These are phyloP conservation scores for Lutraria rhynchaena DNA, from an alignment of 1,140 invertebrate species.

Conservation along the genomic window DNA sequence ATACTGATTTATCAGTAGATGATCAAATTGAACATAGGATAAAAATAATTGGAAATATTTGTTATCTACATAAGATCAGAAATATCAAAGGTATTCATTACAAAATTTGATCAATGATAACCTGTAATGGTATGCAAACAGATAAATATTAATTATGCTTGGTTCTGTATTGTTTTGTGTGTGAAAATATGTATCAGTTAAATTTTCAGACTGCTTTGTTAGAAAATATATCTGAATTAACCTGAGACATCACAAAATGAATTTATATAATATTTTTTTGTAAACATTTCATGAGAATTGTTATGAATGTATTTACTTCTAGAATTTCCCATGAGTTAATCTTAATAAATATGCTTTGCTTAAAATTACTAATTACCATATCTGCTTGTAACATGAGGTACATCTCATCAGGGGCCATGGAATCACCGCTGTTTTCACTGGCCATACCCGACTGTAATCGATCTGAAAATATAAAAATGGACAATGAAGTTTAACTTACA, in stretches of 20 bases:
- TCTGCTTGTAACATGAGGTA: constrained; percentile 72
- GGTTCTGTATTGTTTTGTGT: too few relatives aligned
- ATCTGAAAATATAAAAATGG: constrained; percentile 65
- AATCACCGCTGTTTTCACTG: constrained; percentile 58
- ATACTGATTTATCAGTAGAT: constrained; percentile 17
- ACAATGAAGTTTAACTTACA: background rate
- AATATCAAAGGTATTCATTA: constrained; percentile 16
- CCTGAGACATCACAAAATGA: too few relatives aligned
- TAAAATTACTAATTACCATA: too few relatives aligned
- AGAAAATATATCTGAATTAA: too few relatives aligned
- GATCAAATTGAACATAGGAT: constrained; percentile 14
- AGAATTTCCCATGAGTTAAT: too few relatives aligned
- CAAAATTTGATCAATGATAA: constrained; percentile 14
- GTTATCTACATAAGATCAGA: constrained; percentile 3
- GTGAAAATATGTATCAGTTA: too few relatives aligned
- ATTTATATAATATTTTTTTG: too few relatives aligned
- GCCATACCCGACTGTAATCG: constrained; percentile 70
- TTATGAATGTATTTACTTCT: too few relatives aligned
- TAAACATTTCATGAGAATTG: too few relatives aligned
- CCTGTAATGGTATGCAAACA: constrained; percentile 34
- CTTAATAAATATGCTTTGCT: too few relatives aligned
- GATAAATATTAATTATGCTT: constrained; percentile 8
- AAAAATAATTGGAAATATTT: constrained; percentile 34
- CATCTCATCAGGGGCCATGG: constrained; percentile 71
- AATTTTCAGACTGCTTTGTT: too few relatives aligned